Percentiles rank a stretch among this genome's conserved stretches.
These are phyloP conservation scores for chimpanzee (Pan troglodytes) DNA, from an alignment of 2,113 vertebrate species.

Conservation along the genomic window NHGRI_mPanTro3-v2.1_pri NC_072401.2:24505501-24506000, in stretches of 20 bases:
- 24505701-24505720: constrained; percentile 43
- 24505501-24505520: neutral
- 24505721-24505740: neutral
- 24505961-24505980: neutral
- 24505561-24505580: constrained; percentile 49
- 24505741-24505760: neutral
- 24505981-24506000: neutral
- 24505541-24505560: constrained; percentile 25
- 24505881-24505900: neutral
- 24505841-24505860: neutral
- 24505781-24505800: neutral
- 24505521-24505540: constrained; percentile 33
- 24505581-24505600: constrained; percentile 15
- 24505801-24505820: neutral
- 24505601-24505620: neutral
- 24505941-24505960: neutral
- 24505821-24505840: neutral
- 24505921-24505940: neutral
- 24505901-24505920: neutral
- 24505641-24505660: neutral
- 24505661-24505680: neutral
- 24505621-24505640: constrained; percentile 44
- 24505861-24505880: neutral
- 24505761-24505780: neutral
- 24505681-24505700: neutral